These are phyloP conservation scores for Zaprionus ghesquierei DNA, from an alignment of 1,140 invertebrate species.

Conservation along the genomic window DNA sequence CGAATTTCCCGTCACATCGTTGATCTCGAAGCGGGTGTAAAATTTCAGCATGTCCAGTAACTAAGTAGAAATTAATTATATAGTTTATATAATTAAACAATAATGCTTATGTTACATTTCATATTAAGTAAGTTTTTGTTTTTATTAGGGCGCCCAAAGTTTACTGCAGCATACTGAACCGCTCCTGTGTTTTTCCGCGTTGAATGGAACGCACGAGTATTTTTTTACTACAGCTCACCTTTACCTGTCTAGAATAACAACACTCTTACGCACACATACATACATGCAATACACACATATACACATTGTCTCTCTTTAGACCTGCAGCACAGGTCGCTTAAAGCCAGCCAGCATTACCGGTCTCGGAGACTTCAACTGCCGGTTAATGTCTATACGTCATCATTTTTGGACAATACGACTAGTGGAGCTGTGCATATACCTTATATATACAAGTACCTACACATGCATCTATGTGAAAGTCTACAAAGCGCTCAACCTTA, in stretches of 20 bases:
- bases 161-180: slow-evolving; percentile 20
- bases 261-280: background rate
- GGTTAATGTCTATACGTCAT: slow-evolving; percentile 61
- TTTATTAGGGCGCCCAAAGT: background rate
- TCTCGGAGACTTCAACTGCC: slow-evolving; percentile 24
- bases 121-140: background rate
- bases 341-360: slow-evolving; percentile 16
- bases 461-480: slow-evolving; percentile 13
- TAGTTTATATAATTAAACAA: background rate
- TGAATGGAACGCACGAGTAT: slow-evolving; percentile 64
- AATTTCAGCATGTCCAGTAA: slow-evolving; percentile 98
- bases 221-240: slow-evolving; percentile 55
- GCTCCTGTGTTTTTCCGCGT: slow-evolving; percentile 43
- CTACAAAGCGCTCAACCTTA: slow-evolving; percentile 42
- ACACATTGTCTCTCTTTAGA: slow-evolving; percentile 43
- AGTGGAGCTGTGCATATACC: background rate
- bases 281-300: background rate
- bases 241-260: slow-evolving; percentile 50
- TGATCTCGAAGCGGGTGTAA: slow-evolving; percentile 98
- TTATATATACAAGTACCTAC: too few species aligned
- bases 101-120: background rate
- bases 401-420: slow-evolving; percentile 53
- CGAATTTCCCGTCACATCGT: slow-evolving; percentile 97
- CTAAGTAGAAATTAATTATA: slow-evolving; percentile 82
- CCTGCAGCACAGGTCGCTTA: slow-evolving; percentile 42